Conservation (phyloP, 1,140 invertebrate species). For the Brachionus asplanchnoidis region DNA sequence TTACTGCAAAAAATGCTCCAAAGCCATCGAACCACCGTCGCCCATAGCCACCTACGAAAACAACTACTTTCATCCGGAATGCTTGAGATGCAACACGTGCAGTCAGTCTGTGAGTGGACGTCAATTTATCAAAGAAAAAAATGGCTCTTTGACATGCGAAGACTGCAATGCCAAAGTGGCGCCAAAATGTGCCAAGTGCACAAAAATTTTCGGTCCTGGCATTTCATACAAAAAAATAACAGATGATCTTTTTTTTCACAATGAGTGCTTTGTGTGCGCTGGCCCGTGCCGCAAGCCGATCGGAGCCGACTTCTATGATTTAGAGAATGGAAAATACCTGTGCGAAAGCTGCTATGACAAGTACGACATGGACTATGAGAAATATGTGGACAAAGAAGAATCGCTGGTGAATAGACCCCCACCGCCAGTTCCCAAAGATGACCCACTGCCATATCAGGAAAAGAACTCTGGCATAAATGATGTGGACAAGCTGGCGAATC, state of each 20-base stretch:
- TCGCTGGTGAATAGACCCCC: not conserved
- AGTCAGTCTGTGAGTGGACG: not conserved
- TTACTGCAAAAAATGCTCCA: not conserved
- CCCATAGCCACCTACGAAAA: slow-evolving; percentile 32
- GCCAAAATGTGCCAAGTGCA: not conserved
- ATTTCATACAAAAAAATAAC: slow-evolving; percentile 5
- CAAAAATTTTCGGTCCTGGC: not conserved
- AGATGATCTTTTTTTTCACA: slow-evolving; percentile 12
- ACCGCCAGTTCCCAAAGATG: not conserved
- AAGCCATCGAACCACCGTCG: slow-evolving; percentile 26
- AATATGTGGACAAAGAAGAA: not conserved
- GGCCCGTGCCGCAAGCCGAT: slow-evolving; percentile 34
- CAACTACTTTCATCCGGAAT: slow-evolving; percentile 32
- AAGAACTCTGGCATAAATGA: not conserved
- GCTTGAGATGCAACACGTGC: slow-evolving; percentile 2
- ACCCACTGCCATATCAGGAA: not conserved
- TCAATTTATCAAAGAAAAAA: slow-evolving; percentile 41
- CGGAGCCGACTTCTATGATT: slow-evolving; percentile 32
- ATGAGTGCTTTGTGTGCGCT: slow-evolving; percentile 27
- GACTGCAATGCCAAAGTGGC: slow-evolving; percentile 21
- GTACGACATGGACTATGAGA: slow-evolving; percentile 29
- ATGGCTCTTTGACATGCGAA: slow-evolving; percentile 38
- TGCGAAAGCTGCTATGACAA: slow-evolving; percentile 32
- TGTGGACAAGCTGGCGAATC: not conserved
- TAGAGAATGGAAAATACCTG: slow-evolving; percentile 13